phyloP scores from a whole-genome alignment of 2,888 invertebrate species.

The Pelosia muscerda region DNA sequence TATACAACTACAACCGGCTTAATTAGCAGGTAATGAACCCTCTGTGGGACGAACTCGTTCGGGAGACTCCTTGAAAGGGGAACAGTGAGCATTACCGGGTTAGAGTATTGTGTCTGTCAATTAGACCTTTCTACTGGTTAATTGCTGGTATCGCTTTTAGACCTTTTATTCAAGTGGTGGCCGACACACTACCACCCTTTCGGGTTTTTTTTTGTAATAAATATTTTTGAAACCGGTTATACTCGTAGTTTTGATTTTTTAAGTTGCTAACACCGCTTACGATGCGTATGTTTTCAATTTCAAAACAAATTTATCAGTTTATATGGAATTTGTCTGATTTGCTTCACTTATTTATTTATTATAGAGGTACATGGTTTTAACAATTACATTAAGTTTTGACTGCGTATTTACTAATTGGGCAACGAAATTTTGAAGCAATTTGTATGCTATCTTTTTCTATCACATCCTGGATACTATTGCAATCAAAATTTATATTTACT shows the following conservation, averaged over 20 bases:
- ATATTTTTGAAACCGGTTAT: slow-evolving; percentile 22
- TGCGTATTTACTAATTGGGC: too few species aligned
- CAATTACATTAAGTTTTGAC: too few species aligned
- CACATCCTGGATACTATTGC: neutral
- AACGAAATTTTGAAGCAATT: neutral
- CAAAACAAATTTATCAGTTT: neutral
- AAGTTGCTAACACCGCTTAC: neutral
- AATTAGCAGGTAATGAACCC: slow-evolving; percentile 71
- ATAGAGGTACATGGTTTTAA: too few species aligned
- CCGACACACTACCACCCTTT: slow-evolving; percentile 51
- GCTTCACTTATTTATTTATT: neutral
- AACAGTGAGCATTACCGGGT: slow-evolving; percentile 40
- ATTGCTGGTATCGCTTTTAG: slow-evolving; percentile 56
- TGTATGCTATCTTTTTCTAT: neutral
- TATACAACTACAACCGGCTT: slow-evolving; percentile 57
- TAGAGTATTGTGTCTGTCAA: slow-evolving; percentile 60
- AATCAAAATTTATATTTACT: too few species aligned
- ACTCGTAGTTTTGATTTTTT: slow-evolving; percentile 13
- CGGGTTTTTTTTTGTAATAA: slow-evolving; percentile 29
- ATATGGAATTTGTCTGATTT: neutral
- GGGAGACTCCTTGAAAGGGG: slow-evolving; percentile 32
- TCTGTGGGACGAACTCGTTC: slow-evolving; percentile 25
- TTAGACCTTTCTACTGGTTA: slow-evolving; percentile 64
- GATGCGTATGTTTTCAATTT: neutral
- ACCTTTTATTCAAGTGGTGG: slow-evolving; percentile 54